These are phyloP conservation scores for Microvelia longipes DNA, from an alignment of 1,140 invertebrate species.

Conservation along the genomic window DNA sequence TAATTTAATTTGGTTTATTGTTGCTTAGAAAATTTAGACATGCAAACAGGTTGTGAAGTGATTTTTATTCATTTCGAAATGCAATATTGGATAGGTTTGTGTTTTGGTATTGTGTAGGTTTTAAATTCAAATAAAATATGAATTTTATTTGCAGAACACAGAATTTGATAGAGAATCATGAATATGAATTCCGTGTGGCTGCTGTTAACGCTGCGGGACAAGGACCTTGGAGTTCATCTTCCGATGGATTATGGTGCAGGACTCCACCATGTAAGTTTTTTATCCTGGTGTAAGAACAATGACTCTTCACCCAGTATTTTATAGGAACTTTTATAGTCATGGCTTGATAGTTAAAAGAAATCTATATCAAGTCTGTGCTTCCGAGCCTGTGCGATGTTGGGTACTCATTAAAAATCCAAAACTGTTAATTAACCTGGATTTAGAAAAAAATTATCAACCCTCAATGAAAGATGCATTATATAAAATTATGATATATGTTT, in stretches of 20 bases:
- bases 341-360: too few species aligned
- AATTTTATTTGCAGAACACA: constrained; percentile 42
- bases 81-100: background rate
- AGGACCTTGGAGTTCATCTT: constrained; percentile 77
- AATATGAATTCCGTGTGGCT: constrained; percentile 93
- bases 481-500: too few species aligned
- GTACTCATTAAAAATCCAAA: too few species aligned
- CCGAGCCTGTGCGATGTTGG: too few species aligned
- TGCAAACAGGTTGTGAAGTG: background rate
- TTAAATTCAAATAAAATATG: background rate
- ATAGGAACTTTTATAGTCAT: too few species aligned
- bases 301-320: too few species aligned
- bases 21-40: background rate
- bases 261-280: constrained; percentile 60
- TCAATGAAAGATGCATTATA: too few species aligned
- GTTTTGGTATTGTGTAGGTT: background rate
- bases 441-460: too few species aligned
- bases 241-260: constrained; percentile 78
- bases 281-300: too few species aligned
- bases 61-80: background rate
- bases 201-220: constrained; percentile 92
- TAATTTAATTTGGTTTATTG: too few species aligned
- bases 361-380: too few species aligned
- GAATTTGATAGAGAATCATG: constrained; percentile 81
- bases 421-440: too few species aligned